Base-by-base conservation (phyloP, 1,140 invertebrate species). In the Drosophila nikananu region DNA sequence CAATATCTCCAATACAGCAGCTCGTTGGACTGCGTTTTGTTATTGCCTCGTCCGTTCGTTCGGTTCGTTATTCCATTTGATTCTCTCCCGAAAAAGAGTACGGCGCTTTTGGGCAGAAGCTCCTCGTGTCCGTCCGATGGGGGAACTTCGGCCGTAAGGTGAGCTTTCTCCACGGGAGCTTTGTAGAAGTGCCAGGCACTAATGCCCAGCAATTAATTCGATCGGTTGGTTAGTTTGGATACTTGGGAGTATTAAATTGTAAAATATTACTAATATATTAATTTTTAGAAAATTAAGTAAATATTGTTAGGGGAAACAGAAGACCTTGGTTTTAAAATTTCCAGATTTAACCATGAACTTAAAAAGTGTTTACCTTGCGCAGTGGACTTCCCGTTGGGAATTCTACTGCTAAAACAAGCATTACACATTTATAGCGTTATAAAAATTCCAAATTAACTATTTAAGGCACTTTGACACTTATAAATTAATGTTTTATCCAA, bases 1-100 rank as follows among this genome's bases (percentile, higher is more conserved):
- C 54, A 74, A 37, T 71, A 82, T 72, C 80, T 83, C 65, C 83
- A 86, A 70, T 82, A 80, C 52, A 86, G 78, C 82, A 81, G 83
- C 76, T 73, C 77, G 80, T 77, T 70, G 61, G 63, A 71, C 76
- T 78, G 81, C 78, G 67, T 64, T 82, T 81, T 70, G 25, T 73
- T 77, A 67, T 71, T 68, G 59, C 55, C 41, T 61, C 41, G 67
- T 66, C 64, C 66, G 55, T 62, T 81, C 41, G 52, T 46, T 77
- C 37, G 67, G 44, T 73, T 73, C 25, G 67, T 46, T 60, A 71
- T 64, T 41, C 21, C 37, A 59, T 63, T 75, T 64, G 48, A 75
- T 75, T 63, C 74, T 67, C 72, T 77, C 49, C 58, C 44, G 25
- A 67, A 64, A 71, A 67, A 55, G 27, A 44, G 41, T 55, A 48